phyloP scores from a whole-genome alignment of 2,113 vertebrate species.

The Felis chaus region DNA sequence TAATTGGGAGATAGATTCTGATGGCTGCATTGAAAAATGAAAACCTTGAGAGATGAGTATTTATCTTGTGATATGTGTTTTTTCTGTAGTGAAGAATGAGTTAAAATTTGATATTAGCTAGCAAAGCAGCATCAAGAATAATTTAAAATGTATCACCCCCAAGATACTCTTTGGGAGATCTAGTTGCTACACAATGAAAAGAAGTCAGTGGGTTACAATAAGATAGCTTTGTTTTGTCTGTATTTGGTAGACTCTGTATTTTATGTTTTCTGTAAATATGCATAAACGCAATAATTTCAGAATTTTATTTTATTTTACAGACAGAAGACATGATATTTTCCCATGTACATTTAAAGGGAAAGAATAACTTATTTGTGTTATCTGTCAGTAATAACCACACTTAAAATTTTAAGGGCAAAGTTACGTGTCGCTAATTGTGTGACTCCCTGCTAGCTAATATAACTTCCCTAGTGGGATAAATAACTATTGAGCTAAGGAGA shows the following conservation, averaged over 20 bases:
- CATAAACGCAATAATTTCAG: neutral
- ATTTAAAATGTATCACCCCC: neutral
- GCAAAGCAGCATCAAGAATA: neutral
- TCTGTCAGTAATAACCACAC: neutral
- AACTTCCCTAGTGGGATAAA: neutral
- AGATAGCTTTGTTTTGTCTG: neutral
- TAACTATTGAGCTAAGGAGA: neutral
- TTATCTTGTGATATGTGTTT: neutral
- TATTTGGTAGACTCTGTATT: neutral
- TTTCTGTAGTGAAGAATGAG: neutral
- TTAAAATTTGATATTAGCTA: neutral
- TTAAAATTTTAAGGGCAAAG: neutral
- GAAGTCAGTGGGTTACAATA: neutral
- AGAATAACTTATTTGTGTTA: neutral
- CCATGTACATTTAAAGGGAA: neutral
- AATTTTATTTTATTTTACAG: neutral
- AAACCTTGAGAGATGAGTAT: neutral
- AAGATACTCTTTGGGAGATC: neutral
- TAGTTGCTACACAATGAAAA: neutral
- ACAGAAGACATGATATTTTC: neutral
- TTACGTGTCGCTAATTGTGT: neutral
- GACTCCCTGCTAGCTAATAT: neutral
- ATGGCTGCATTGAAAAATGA: neutral
- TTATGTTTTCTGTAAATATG: neutral
- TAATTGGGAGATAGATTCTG: neutral